Base-by-base conservation (phyloP, 2,888 invertebrate species). In the Bimastos eiseni region DNA sequence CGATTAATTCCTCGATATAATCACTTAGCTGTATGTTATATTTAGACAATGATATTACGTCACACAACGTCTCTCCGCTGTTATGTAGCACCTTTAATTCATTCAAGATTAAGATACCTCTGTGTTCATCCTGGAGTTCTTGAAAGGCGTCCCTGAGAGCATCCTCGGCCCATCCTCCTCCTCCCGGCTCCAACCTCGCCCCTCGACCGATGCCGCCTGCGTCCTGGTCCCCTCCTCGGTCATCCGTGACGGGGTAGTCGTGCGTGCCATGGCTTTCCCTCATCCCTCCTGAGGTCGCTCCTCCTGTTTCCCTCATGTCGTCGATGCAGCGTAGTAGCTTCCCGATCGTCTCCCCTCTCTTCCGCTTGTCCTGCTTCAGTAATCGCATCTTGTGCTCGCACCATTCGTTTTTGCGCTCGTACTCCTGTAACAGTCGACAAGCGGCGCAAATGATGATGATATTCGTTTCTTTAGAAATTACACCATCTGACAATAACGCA, bases 281-380 rank as follows among this genome's bases (percentile, higher is more conserved):
- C 17, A 70, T 70, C 15, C 36, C 86, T 86, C 86, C 86, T 33
- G 83, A 30, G 11, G 33, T 33, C 2, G 5, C 36, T 15, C 86
- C 34, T 34, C 36, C 15, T 36, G 34, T 37, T 36, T 86, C 86
- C 89, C 49, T 86, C 83, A 91, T 84, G 83, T 90, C 90, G 44
- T 91, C 91, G 84, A 91, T 89, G 49, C 91, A 91, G 30, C 90
- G 49, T 0, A 91, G 55, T 41, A 91, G 89, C 41, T 91, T 91
- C 24, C 91, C 91, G 21, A 91, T 91, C 19, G 91, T 91, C 83
- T 91, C 91, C 13, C 91, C 91, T 8, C 91, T 89, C n/a, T 90
- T 83, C 36, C 91, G 37, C 86, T 91, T 91, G 91, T 91, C 91
- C 38, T 91, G 91, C 41, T 91, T 91, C 55, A 91, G 90, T 36